Evolutionary conservation across 1,140 invertebrate genomes (phyloP).

Genomic region (Drosophila lacertosa): DNA sequence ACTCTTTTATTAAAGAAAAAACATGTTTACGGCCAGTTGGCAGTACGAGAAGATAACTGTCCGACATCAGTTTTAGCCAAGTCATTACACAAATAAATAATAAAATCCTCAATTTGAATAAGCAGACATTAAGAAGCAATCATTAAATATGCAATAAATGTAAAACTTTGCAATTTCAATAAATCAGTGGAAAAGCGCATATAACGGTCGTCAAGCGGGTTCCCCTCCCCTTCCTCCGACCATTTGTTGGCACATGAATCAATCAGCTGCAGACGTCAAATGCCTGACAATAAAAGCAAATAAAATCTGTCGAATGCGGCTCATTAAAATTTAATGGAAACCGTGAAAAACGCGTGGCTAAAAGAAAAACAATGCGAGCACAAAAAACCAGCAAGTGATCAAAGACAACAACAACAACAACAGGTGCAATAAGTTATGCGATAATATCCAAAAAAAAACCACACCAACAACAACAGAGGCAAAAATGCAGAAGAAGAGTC

Average conservation of each 20-base stretch:
- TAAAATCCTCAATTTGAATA: not conserved
- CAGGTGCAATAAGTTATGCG: slow-evolving; percentile 35
- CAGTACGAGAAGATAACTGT: no score
- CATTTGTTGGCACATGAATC: slow-evolving; percentile 60
- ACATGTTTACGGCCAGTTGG: no score
- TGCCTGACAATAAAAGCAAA: slow-evolving; percentile 41
- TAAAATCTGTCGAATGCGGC: slow-evolving; percentile 31
- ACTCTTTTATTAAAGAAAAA: not conserved
- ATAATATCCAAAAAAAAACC: slow-evolving; percentile 21
- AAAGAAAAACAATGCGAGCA: slow-evolving; percentile 23
- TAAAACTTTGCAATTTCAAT: slow-evolving; percentile 51
- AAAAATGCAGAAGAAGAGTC: slow-evolving; percentile 4
- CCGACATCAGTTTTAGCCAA: no score
- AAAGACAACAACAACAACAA: slow-evolving; percentile 8
- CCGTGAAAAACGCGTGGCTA: not conserved
- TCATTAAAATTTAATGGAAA: slow-evolving; percentile 68
- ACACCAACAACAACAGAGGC: not conserved
- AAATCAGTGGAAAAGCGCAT: slow-evolving; percentile 37
- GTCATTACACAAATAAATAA: not conserved
- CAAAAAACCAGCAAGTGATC: slow-evolving; percentile 20
- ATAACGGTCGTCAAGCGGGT: slow-evolving; percentile 4
- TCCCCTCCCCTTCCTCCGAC: slow-evolving; percentile 8
- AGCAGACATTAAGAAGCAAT: slow-evolving; percentile 1
- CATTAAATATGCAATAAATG: slow-evolving; percentile 57
- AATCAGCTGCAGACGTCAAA: slow-evolving; percentile 65